A percentile compares a stretch with the other conserved stretches of the same genome.
phyloP scores from a whole-genome alignment of 2,113 vertebrate genomes.

The Mesoclemmys tuberculata region DNA sequence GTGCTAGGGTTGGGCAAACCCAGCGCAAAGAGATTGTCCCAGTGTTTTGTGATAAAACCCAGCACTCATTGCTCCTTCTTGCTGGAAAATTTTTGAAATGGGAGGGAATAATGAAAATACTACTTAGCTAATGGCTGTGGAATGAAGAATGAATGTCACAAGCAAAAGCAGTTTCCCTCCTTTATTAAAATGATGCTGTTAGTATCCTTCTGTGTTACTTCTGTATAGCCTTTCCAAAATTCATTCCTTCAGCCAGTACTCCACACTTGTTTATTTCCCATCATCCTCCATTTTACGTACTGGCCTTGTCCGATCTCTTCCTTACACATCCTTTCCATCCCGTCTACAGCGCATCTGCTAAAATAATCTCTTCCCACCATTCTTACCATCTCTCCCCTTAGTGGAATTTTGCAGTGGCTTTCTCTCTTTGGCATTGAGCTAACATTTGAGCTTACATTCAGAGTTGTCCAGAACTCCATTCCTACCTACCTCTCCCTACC shows the following conservation, averaged over 20 bases:
- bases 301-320: background rate
- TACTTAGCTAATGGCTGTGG: background rate
- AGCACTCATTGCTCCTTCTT: background rate
- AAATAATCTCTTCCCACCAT: background rate
- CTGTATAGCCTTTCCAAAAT: background rate
- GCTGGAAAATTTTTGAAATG: background rate
- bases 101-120: background rate
- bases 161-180: background rate
- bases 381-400: background rate
- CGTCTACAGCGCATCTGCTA: background rate
- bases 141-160: background rate
- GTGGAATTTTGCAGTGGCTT: background rate
- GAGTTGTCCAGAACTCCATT: background rate
- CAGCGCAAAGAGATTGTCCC: background rate
- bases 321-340: background rate
- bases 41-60: background rate
- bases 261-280: background rate
- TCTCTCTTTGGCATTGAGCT: rapidly evolving
- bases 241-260: background rate
- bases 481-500: background rate
- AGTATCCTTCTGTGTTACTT: background rate
- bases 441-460: background rate
- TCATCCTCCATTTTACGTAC: background rate
- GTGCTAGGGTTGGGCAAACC: background rate
- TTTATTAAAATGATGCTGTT: background rate